These are phyloP conservation scores for Hyalella azteca DNA, from an alignment of 2,888 invertebrate species.

Conservation along the genomic window DNA sequence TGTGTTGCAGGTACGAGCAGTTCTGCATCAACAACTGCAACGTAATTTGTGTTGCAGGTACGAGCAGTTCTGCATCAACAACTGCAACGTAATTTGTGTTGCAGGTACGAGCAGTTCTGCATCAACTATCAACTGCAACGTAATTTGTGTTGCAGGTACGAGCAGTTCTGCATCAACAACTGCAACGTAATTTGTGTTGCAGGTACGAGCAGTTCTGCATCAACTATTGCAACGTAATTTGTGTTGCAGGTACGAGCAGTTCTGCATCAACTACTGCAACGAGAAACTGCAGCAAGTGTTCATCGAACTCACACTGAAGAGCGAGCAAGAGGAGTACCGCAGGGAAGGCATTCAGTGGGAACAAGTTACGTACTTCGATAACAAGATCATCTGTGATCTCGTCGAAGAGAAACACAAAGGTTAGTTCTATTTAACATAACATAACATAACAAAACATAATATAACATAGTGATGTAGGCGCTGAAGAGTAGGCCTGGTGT, in stretches of 20 bases:
- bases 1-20: no score
- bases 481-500: no score
- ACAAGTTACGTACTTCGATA: conserved; percentile 86
- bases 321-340: conserved; percentile 90
- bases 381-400: conserved; percentile 90
- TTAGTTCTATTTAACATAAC: conserved; percentile 61
- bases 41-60: no score
- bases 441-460: no score
- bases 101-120: conserved; percentile 60
- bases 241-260: conserved; percentile 82
- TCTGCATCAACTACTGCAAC: conserved; percentile 95
- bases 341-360: conserved; percentile 92
- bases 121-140: no score
- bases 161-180: conserved; percentile 94
- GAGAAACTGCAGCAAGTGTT: conserved; percentile 94
- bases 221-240: conserved; percentile 94
- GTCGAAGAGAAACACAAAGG: conserved; percentile 89
- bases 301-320: conserved; percentile 86
- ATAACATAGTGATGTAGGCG: no score
- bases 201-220: conserved; percentile 93
- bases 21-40: no score
- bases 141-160: conserved; percentile 74
- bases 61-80: conserved; percentile 95
- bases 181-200: conserved; percentile 84
- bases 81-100: no score